A percentile compares a stretch with the other conserved stretches of the same genome.
phyloP scores from a whole-genome alignment of 1,140 invertebrate genomes.

The Planococcus citri region DNA sequence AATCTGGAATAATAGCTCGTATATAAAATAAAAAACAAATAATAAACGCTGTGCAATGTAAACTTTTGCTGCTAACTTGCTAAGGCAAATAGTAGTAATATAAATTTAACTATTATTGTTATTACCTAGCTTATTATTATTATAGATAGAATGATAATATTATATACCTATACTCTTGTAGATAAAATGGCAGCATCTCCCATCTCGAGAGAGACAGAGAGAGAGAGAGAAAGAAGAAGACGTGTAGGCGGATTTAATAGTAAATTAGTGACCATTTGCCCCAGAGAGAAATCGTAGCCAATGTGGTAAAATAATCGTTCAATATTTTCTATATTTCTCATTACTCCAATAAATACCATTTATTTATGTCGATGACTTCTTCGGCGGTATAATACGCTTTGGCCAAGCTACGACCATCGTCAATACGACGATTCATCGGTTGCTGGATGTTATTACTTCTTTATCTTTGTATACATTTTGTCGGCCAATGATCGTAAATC shows the following conservation, averaged over 20 bases:
- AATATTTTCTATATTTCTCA: constrained; percentile 8
- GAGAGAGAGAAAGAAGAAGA: no score
- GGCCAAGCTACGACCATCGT: no score
- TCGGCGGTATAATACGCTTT: not conserved
- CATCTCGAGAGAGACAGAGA: no score
- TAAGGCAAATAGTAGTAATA: not conserved
- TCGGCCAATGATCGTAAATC: not conserved
- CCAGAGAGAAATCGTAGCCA: constrained; percentile 5
- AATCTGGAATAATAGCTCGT: not conserved
- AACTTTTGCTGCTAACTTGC: not conserved
- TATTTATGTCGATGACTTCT: constrained; percentile 7
- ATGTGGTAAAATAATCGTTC: constrained; percentile 7
- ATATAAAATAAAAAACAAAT: not conserved
- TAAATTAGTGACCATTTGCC: constrained; percentile 6
- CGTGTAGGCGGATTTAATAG: not conserved
- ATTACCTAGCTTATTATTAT: not conserved
- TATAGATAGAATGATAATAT: not conserved
- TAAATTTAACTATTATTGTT: constrained; percentile 8
- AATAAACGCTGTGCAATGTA: no score
- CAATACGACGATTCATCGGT: no score
- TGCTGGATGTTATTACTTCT: not conserved
- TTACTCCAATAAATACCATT: constrained; percentile 4
- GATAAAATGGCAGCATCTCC: not conserved
- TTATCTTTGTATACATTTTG: not conserved
- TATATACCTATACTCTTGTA: no score